Base-by-base conservation (phyloP, 2,888 invertebrate genomes). In the Linnaemya vulpina region DNA sequence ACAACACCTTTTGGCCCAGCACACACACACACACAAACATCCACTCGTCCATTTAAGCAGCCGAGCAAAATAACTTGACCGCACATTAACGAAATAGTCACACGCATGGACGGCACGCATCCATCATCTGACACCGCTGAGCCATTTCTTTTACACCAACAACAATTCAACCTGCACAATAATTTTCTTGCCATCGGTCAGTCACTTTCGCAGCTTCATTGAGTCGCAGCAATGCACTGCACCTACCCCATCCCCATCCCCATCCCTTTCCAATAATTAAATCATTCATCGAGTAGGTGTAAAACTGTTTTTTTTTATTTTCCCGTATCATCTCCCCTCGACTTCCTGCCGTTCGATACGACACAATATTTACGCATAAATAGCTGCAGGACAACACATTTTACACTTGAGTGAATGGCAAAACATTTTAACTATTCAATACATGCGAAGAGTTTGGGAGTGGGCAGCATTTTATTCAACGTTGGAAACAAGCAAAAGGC, bases 1-100 rank as follows among this genome's bases (percentile, higher is more conserved):
- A 89, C 89, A 90, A 86, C 86, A 79, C 82, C 83, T 82, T 30
- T 80, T 70, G 30, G 11, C 43, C 73, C 58, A 20, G 46, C 67
- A 63, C n/a, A 38, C 38, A 38, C 10, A 38, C 8, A 35, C 8
- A 8, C 35, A 35, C 8, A 38, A 8, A 38, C 11, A 58, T 65
- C 63, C 55, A 46, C 15, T 38, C 60, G 40, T 76, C 46, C 43
- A 74, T 51, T 77, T 60, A 49, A 38, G 17, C 25, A 63, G 13
- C n/a, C 22, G 15, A 25, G 11, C 38, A 43, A 78, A 78, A 81
- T 81, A 74, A 62, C 53, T 81, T 71, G n/a, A 63, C 65, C 76
- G 38, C 75, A 79, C 51, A 75, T 71, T 75, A 65, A 76, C 43
- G 22, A 62, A 77, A 70, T 81, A 70, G 51, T 74, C 20, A 77